Evolutionary conservation across 1,140 invertebrate genomes (phyloP), one percentile per base, ranked within the genome.

Genomic region (Drosophila obscura): DNA sequence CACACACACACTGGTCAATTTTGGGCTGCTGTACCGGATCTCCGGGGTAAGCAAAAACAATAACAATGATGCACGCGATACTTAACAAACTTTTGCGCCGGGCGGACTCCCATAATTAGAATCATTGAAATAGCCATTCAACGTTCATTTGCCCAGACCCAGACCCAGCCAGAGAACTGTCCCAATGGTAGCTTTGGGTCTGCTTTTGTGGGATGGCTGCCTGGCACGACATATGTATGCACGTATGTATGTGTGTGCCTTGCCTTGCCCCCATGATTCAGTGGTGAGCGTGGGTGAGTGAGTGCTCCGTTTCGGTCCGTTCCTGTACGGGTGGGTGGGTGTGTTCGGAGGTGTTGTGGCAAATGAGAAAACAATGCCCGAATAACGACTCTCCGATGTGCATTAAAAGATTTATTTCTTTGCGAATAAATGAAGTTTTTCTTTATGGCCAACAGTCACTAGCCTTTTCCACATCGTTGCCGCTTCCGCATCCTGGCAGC

Each of bases 341-440:
- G 73, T 51, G 43, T 35, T 64, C 28, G 56, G 60, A 87, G 83
- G 83, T 87, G 84, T 88, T 88, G 75, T 84, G 72, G 64, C 80
- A 88, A 87, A 87, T 82, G 83, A 82, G 84, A 82, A 88, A 88
- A 89, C 84, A 85, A 90, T 90, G 81, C 80, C 59, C 74, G 69
- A 89, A 82, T 90, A 91, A 90, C 88, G 88, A 91, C 83, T 90
- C 81, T 85, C 76, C 82, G 78, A 87, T 87, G 83, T 88, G 80
- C 72, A 83, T 91, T 91, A 88, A 81, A 89, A 90, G 88, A 90
- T 90, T 90, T 90, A 90, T 90, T 90, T 90, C 88, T 85, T 89
- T 82, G 53, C 74, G 62, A 74, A 66, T 78, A 88, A 90, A 81
- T 84, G 82, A 84, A 90, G 83, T 81, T 83, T 83, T 87, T 81